Base-by-base conservation (phyloP, 1,140 invertebrate species). In the Drosophila prosaltans region DNA sequence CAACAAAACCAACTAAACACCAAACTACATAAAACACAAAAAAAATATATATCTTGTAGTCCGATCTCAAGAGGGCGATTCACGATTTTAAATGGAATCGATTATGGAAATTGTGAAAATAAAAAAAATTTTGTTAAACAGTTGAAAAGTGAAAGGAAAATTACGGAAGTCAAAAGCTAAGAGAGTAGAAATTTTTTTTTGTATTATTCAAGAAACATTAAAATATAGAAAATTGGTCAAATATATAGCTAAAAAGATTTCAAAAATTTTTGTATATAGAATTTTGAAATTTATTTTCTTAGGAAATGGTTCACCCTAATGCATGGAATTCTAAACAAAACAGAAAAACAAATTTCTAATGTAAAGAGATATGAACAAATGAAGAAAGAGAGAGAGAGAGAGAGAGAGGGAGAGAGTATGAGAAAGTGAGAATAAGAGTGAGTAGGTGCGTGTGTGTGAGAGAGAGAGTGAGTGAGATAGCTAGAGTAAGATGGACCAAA, bases 271-370 rank as follows among this genome's bases (percentile, higher is more conserved):
- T 11, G 9, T 11, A 7, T 9, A 9, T 24, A 9, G 21, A 45
- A 24, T 51, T 51, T 51, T 10, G 8, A 51, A 51, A 26, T 26
- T 26, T 11, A 9, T 21, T 9, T 36, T 36, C 32, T 36, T 36
- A 36, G 32, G 4, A 51, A 51, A 26, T 51, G 45, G 8, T 51
- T 1, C 45, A 51, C 45, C 45, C 45, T 51, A 51, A 51, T 51
- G 21, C 21, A 6, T 9, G 3, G 21, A 51, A 51, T 72, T 74
- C 45, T 55, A 60, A 60, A 72, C 73, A 60, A 39, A 39, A 74
- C 72, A 75, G 68, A 65, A 64, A 64, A 74, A 69, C 60, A 72
- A 55, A 36, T 6, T 7, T 62, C 32, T 41, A 73, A 36, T 36
- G 32, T 36, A 36, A 36, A 36, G 32, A 5, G 32, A 36, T 36